Conservation (phyloP, 2,888 invertebrate species). For the Mesoligia furuncula region DNA sequence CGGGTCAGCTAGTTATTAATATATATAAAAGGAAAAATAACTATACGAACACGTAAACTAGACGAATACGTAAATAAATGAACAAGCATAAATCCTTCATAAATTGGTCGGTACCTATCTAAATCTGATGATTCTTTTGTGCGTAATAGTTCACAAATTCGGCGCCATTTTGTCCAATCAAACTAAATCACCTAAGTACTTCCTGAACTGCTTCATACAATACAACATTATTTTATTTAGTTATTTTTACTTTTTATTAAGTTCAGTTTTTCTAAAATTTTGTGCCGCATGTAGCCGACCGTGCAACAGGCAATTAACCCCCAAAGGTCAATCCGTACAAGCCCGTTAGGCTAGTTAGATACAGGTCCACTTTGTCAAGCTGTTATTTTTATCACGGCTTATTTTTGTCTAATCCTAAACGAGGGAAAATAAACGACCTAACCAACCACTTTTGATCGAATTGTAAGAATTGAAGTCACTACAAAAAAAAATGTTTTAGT, state of each 20-base stretch:
- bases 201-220: not conserved
- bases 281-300: slow-evolving; percentile 15
- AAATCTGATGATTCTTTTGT: not conserved
- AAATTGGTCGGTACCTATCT: not conserved
- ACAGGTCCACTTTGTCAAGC: slow-evolving; percentile 21
- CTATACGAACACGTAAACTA: too few species aligned
- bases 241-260: not conserved
- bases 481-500: slow-evolving; percentile 29
- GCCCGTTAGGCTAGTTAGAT: slow-evolving; percentile 36
- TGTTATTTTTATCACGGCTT: slow-evolving; percentile 23
- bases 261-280: not conserved
- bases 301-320: slow-evolving; percentile 19
- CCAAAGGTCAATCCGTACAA: slow-evolving; percentile 13
- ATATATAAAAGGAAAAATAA: too few species aligned
- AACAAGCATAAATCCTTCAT: not conserved
- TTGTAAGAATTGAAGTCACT: slow-evolving; percentile 2
- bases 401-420: slow-evolving; percentile 32
- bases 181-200: not conserved
- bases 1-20: too few species aligned
- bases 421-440: slow-evolving; percentile 26
- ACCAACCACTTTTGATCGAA: slow-evolving; percentile 19
- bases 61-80: not conserved
- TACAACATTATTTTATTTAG: slow-evolving; percentile 5
- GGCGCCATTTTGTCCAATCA: not conserved
- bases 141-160: not conserved